These are phyloP conservation scores for Oceanites oceanicus DNA, from an alignment of 2,113 vertebrate genomes.

Conservation along the genomic window DNA sequence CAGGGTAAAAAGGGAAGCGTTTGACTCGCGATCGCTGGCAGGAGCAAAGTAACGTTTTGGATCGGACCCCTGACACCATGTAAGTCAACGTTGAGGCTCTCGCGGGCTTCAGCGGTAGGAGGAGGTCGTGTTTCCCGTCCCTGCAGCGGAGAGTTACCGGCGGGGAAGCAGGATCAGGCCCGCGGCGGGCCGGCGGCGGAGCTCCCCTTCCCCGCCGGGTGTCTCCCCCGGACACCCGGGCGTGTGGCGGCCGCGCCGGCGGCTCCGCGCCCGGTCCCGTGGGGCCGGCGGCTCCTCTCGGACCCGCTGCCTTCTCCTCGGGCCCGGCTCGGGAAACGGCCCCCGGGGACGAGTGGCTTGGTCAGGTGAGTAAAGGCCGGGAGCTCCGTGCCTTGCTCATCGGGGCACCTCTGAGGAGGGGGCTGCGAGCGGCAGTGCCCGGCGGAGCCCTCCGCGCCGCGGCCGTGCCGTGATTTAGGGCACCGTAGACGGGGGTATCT, in stretches of 20 bases:
- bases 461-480: too few relatives aligned
- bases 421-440: not conserved
- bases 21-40: not conserved
- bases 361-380: not conserved
- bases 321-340: not conserved
- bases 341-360: not conserved
- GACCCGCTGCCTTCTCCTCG: too few relatives aligned
- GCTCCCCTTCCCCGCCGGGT: not conserved
- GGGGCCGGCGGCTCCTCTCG: not conserved
- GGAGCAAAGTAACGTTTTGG: conserved; percentile 40
- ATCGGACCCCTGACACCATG: not conserved
- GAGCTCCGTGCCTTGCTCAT: not conserved
- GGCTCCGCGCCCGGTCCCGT: not conserved
- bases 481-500: rapidly evolving
- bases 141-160: rapidly evolving
- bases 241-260: not conserved
- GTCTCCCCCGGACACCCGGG: too few relatives aligned
- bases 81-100: not conserved
- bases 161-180: not conserved
- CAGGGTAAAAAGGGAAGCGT: not conserved
- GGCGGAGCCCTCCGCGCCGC: too few relatives aligned
- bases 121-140: not conserved
- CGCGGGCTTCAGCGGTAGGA: not conserved
- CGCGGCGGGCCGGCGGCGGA: not conserved
- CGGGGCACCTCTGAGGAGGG: not conserved